These are phyloP conservation scores for Drosophila helvetica DNA, from an alignment of 2,888 invertebrate genomes.

Conservation along the genomic window DNA sequence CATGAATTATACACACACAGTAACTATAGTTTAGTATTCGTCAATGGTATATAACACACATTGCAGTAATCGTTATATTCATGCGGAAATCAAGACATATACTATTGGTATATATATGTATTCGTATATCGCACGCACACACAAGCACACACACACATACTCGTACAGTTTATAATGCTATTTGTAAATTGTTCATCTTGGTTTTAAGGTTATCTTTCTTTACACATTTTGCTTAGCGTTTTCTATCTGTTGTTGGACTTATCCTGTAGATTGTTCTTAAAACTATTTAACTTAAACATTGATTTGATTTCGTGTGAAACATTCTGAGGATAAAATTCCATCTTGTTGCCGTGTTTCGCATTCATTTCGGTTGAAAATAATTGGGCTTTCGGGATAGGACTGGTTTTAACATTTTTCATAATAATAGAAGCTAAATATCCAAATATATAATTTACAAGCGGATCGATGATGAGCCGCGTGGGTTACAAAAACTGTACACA, in stretches of 20 bases:
- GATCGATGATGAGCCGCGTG: constrained; percentile 21
- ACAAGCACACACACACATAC: background rate
- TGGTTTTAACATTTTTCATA: constrained; percentile 23
- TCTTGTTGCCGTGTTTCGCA: constrained; percentile 33
- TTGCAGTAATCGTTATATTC: constrained; percentile 63
- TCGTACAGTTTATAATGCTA: constrained; percentile 62
- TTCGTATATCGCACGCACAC: constrained; percentile 29
- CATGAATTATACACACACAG: constrained; percentile 72
- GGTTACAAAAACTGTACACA: constrained; percentile 39
- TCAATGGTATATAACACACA: constrained; percentile 33
- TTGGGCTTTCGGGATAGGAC: background rate
- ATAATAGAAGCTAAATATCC: constrained; percentile 19
- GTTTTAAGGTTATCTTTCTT: constrained; percentile 35
- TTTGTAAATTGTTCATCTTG: constrained; percentile 56
- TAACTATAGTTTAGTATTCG: constrained; percentile 60
- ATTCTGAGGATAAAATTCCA: constrained; percentile 54
- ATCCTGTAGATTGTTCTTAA: constrained; percentile 49
- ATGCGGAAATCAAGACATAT: constrained; percentile 70
- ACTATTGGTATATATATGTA: constrained; percentile 39
- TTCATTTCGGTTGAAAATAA: constrained; percentile 8
- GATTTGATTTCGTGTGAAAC: constrained; percentile 70
- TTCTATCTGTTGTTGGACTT: constrained; percentile 20
- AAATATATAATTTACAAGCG: constrained; percentile 37
- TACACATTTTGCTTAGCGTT: constrained; percentile 41
- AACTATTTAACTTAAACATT: constrained; percentile 80